These are phyloP conservation scores for Plusia festucae DNA, from an alignment of 2,888 invertebrate species.

Conservation along the genomic window DNA sequence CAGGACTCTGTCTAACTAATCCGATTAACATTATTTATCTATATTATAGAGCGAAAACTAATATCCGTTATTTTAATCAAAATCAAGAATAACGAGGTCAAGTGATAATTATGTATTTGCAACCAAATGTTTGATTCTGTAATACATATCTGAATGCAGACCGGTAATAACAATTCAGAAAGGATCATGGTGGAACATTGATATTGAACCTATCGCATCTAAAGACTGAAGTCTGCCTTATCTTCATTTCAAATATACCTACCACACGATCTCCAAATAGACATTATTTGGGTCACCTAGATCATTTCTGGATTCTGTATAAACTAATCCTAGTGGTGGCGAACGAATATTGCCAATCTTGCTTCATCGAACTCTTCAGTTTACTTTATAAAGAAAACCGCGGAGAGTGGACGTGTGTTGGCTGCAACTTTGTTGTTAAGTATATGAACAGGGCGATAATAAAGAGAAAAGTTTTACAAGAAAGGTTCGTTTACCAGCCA, in stretches of 20 bases:
- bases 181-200: neutral
- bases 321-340: constrained; percentile 8
- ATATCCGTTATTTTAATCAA: too few relatives aligned
- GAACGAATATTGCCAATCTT: constrained; percentile 23
- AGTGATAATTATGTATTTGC: too few relatives aligned
- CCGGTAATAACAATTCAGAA: too few relatives aligned
- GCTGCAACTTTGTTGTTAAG: constrained; percentile 20
- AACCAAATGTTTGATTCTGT: too few relatives aligned
- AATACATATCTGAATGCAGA: too few relatives aligned
- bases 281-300: constrained; percentile 13
- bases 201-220: neutral
- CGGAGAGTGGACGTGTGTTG: constrained; percentile 16
- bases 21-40: too few relatives aligned
- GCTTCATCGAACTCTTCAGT: constrained; percentile 11
- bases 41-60: too few relatives aligned
- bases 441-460: constrained; percentile 18
- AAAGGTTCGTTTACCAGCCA: constrained; percentile 41
- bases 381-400: constrained; percentile 23
- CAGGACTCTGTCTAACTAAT: too few relatives aligned
- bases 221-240: neutral
- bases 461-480: constrained; percentile 52
- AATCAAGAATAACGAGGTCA: too few relatives aligned
- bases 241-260: neutral
- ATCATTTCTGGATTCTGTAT: constrained; percentile 27
- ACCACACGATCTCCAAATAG: neutral